Evolutionary conservation across 2,113 vertebrate genomes (phyloP).

Genomic region (Rhinoptilus africanus): DNA sequence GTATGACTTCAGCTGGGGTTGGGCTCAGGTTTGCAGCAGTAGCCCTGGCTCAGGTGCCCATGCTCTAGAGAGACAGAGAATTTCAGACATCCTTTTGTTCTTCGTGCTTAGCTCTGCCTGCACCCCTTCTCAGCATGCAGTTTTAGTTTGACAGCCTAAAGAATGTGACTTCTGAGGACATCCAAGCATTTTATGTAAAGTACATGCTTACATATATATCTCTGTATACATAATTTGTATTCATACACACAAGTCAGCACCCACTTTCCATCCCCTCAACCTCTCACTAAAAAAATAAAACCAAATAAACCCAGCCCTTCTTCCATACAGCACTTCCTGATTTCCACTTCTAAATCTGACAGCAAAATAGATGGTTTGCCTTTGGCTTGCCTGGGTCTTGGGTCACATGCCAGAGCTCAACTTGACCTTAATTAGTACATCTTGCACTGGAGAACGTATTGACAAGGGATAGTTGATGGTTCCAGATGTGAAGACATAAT

Average conservation of each 20-base stretch:
- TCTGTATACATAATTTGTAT: not conserved
- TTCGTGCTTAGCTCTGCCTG: not conserved
- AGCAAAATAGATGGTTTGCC: not conserved
- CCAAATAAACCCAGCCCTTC: not conserved
- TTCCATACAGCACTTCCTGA: not conserved
- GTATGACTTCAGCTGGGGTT: accelerated
- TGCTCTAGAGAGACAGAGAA: not conserved
- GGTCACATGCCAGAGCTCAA: not conserved
- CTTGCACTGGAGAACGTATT: not conserved
- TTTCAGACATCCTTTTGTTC: not conserved
- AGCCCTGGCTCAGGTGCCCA: not conserved
- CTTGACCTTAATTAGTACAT: not conserved
- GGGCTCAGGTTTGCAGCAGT: not conserved
- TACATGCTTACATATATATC: not conserved
- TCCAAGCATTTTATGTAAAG: not conserved
- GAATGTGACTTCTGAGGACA: not conserved
- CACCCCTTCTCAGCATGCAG: not conserved
- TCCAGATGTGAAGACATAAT: not conserved
- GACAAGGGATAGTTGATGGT: not conserved
- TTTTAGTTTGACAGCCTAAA: not conserved
- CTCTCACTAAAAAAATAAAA: not conserved
- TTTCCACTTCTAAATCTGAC: not conserved
- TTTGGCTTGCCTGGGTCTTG: not conserved
- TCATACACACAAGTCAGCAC: not conserved
- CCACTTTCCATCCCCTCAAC: not conserved